Conservation (phyloP, 2,888 invertebrate species). For the Drosophila eohydei region DNA sequence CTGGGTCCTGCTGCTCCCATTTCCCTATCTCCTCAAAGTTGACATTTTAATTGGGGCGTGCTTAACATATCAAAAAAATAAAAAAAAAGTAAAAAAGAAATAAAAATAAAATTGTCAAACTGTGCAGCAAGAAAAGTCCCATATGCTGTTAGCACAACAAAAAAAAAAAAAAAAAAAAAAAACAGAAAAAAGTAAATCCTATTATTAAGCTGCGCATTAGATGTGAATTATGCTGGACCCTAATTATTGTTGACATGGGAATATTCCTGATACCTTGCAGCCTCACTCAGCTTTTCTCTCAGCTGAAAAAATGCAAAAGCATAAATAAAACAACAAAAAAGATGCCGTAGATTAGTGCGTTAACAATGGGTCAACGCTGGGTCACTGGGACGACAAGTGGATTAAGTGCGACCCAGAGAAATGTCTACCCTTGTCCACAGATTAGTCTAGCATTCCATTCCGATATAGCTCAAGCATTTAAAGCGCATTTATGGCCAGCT, state of each 20-base stretch:
- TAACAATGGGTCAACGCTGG: conserved; percentile 70
- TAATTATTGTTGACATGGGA: conserved; percentile 79
- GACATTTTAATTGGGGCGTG: conserved; percentile 56
- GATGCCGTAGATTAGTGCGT: conserved; percentile 65
- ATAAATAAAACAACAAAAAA: conserved; percentile 6
- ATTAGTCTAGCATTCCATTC: conserved; percentile 37
- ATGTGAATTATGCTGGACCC: conserved; percentile 70
- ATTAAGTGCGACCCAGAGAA: conserved; percentile 37
- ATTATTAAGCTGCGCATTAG: conserved; percentile 51
- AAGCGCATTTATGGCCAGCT: conserved; percentile 10
- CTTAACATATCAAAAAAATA: conserved; percentile 19
- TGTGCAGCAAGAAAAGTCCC: conserved; percentile 25
- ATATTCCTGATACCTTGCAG: conserved; percentile 34
- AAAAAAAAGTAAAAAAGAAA: conserved; percentile 16
- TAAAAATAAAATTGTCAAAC: conserved; percentile 44
- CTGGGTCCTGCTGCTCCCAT: not conserved
- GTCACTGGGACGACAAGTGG: conserved; percentile 49
- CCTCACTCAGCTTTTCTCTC: conserved; percentile 26
- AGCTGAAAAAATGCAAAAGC: conserved; percentile 57
- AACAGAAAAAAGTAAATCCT: conserved; percentile 16
- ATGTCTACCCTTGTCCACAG: conserved; percentile 68
- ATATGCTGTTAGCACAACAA: conserved; percentile 44
- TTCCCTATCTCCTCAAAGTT: conserved; percentile 18
- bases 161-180: conserved; percentile 8
- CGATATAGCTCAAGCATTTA: conserved; percentile 20